Evolutionary conservation across 2,888 invertebrate genomes (phyloP).

Genomic region (Melipona bicolor): DNA sequence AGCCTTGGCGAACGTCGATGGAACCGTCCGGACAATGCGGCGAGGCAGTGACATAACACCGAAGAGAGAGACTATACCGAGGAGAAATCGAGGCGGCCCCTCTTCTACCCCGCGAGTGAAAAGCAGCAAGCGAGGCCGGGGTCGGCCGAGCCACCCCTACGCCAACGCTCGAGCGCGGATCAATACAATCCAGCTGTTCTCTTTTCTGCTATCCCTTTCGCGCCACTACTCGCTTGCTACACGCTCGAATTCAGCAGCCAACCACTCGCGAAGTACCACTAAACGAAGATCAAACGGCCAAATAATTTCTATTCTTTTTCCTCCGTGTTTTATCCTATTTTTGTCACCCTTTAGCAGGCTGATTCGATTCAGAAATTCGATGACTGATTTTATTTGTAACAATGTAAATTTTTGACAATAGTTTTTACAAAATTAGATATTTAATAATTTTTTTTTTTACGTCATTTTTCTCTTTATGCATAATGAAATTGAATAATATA

Average conservation of each 20-base stretch:
- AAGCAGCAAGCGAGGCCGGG: conserved; percentile 62
- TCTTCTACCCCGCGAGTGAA: conserved; percentile 69
- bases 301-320: conserved; percentile 32
- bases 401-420: not conserved
- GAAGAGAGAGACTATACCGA: conserved; percentile 44
- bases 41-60: conserved; percentile 80
- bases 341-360: not conserved
- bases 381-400: not conserved
- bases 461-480: not conserved
- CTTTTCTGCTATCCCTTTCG: conserved; percentile 78
- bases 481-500: not conserved
- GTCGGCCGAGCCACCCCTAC: conserved; percentile 74
- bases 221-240: conserved; percentile 56
- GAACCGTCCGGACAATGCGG: conserved; percentile 60
- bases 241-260: conserved; percentile 53
- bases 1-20: conserved; percentile 31
- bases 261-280: conserved; percentile 31
- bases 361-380: not conserved
- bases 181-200: conserved; percentile 83
- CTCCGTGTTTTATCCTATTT: not conserved
- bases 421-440: not conserved
- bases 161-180: conserved; percentile 74
- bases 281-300: conserved; percentile 20
- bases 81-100: conserved; percentile 62
- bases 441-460: not conserved